Base-by-base conservation (phyloP, 2,797 vertebrate genomes). In the Philypnodon macrostomus region DNA sequence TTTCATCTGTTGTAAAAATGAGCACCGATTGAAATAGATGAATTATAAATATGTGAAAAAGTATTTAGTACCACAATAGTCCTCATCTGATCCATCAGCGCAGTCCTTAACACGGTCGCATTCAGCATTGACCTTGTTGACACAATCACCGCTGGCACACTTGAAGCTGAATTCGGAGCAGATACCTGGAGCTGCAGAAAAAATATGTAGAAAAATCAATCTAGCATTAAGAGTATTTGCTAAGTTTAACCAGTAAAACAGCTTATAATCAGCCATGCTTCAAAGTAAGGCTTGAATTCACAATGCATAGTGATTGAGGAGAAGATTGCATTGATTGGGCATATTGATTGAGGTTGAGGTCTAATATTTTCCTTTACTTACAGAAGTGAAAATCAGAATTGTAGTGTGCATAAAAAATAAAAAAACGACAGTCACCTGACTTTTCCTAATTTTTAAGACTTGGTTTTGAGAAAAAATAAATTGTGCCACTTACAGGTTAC, bases 91-190 rank as follows among this genome's bases (percentile, higher is more conserved):
- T 5, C 56, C 38, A 49, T 92, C 90, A 0, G 64, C 7, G 66
- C 90, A 92, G 80, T 92, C 90, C 0, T 8, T 26, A 21, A 83
- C 13, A 0, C 70, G 82, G 78, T 92, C 88, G 12, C 90, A 92
- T 58, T 91, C 88, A 0, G 88, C 85, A 1, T 92, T 92, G 66
- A 89, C 69, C 77, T 90, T 91, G 82, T 87, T 90, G 62, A 90
- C 77, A 62, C 91, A 92, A 1, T 67, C 46, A 0, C 48, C 12
- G 34, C 70, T 81, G 16, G 14, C 23, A 47, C 91, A 92, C 55
- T 49, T 78, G 77, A 83, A 91, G 77, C 79, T 89, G 70, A 59
- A 90, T 39, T 70, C 73, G 0, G 87, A 77, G 76, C 91, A 92
- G 38, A 75, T 21, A 15, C 61, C 63, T 1, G 36, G 10, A 21